Evolutionary conservation across 2,113 vertebrate genomes (phyloP), one percentile per base, ranked within the genome.

Genomic region (Pagrus major): DNA sequence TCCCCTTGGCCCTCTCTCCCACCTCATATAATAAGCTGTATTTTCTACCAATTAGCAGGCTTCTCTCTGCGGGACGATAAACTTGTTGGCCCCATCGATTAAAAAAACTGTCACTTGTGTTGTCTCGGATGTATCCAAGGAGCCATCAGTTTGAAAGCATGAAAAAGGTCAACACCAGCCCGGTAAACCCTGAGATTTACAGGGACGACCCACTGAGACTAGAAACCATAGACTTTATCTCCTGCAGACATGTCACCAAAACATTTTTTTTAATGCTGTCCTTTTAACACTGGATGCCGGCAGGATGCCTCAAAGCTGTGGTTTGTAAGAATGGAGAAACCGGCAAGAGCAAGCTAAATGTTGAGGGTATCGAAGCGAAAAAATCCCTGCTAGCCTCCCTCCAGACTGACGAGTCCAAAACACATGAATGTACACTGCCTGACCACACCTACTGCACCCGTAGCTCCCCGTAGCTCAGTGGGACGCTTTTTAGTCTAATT

Each of bases 41-140:
- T 76, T 82, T 86, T 89, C 49, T 37, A 44, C 71, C 84, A 76
- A 71, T 89, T 87, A 91, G 51, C 74, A 33, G 51, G 15, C 68
- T 59, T 31, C 20, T 73, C 76, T 89, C 78, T n/a, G 37, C 16
- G 70, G 66, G 27, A 71, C 27, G 81, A 87, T 80, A 74, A 21
- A n/a, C 52, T 55, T 21, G 52, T 69, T 75, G 55, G 51, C 47
- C n/a, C 18, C 25, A 59, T 88, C 79, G 27, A 83, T 76, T n/a
- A 35, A 49, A 29, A 16, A 54, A 58, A 65, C 21, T 4, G 16
- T 55, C 58, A 16, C 23, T 27, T 54, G 76, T 18, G 25, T 39
- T 47, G 55, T 73, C 55, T 51, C 49, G 8, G 54, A 31, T 11
- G 60, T 37, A 25, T 59, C 61, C 21, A 14, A 44, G 31, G 39